A percentile compares a stretch with the other conserved stretches of the same genome.
Conservation (phyloP, 1,140 invertebrate species). For the Nephila pilipes region DNA sequence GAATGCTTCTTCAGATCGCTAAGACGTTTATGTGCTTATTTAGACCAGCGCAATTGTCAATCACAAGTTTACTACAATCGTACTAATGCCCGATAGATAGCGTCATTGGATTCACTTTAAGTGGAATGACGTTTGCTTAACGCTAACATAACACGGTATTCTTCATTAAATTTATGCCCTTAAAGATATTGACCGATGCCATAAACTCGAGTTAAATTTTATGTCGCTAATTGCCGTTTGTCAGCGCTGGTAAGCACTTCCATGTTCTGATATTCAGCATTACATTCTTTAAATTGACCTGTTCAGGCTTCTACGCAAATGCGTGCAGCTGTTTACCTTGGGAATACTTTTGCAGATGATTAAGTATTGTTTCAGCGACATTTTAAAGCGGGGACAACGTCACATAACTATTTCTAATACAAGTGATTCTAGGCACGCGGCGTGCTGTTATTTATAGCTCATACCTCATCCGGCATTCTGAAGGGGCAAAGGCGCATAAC, state of each 20-base stretch:
- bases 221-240: slow-evolving; percentile 29
- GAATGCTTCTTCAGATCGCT: background rate
- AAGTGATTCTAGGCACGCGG: slow-evolving; percentile 8
- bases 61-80: background rate
- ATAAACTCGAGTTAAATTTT: slow-evolving; percentile 29
- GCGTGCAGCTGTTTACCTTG: slow-evolving; percentile 37
- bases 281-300: slow-evolving; percentile 48
- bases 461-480: slow-evolving; percentile 10
- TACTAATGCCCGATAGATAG: background rate
- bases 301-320: slow-evolving; percentile 45
- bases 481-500: background rate
- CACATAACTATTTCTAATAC: background rate
- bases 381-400: slow-evolving; percentile 4
- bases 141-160: no score
- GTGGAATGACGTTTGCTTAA: no score
- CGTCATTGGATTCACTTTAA: background rate
- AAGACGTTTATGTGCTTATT: background rate
- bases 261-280: slow-evolving; percentile 22
- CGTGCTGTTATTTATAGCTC: slow-evolving; percentile 10
- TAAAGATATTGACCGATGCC: slow-evolving; percentile 32
- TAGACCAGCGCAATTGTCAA: background rate
- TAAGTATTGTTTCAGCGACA: slow-evolving; percentile 38
- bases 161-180: slow-evolving; percentile 25
- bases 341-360: slow-evolving; percentile 12
- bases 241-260: slow-evolving; percentile 19